Base-by-base conservation (phyloP, 2,888 invertebrate species). In the Chrysolina haemoptera region DNA sequence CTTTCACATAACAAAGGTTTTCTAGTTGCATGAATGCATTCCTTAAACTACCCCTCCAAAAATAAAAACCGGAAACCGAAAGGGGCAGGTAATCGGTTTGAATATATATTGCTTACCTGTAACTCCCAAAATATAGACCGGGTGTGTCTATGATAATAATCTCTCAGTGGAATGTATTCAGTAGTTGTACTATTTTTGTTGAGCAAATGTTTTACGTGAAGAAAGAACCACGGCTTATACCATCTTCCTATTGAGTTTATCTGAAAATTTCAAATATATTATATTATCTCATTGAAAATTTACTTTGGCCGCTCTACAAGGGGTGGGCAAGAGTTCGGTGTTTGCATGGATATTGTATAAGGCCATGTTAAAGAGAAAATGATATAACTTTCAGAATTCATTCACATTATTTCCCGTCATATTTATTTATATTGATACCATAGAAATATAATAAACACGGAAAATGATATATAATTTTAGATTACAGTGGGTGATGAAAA, bases 181-280 rank as follows among this genome's bases (percentile, higher is more conserved):
- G 86, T 87, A 0, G 88, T 86, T 0, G 85, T 85, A 5, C 78
- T 81, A 63, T 88, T 88, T 16, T 80, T 85, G 1, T 81, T 82
- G 74, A 90, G 81, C 80, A 91, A 91, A 0, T 85, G 87, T 83
- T 92, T 90, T 0, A 94, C 95, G 86, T 96, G 94, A 73, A 90
- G 92, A 89, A 93, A 96, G 89, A 96, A 96, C 95, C 96, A 96
- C 9, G 95, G 94, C 78, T 95, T 93, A 86, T 94, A 91, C 93
- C 94, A 96, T 70, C 89, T 88, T 1, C 95, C 94, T 77, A 96
- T 94, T 0, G 89, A 86, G 84, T 96, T 96, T 1, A 93, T 84
- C 93, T 94, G 66, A 75, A 82, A 79, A 71, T 41, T 2, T 20
- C 2, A 2, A 63, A 41, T 12, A 9, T 53, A 4, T 53, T 12